phyloP scores from a whole-genome alignment of 2,888 invertebrate species.

The Calephelis perditalis region DNA sequence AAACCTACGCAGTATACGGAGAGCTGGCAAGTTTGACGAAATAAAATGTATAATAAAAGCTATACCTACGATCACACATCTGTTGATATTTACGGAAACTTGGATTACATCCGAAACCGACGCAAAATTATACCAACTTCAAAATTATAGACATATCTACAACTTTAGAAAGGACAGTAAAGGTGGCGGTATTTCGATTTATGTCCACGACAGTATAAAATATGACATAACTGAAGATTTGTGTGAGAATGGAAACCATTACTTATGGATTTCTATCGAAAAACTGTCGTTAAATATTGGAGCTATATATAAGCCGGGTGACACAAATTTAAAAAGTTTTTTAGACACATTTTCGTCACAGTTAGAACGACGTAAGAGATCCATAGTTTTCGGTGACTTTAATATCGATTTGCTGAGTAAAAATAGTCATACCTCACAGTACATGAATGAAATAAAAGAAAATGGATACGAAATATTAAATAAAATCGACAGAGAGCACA shows the following conservation, averaged over 20 bases:
- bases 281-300: conserved; percentile 26
- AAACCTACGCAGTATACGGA: too few species aligned
- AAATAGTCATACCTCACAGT: conserved; percentile 8
- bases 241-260: conserved; percentile 30
- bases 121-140: conserved; percentile 21
- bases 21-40: too few species aligned
- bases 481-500: not conserved
- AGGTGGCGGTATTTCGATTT: conserved; percentile 35
- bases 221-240: conserved; percentile 25
- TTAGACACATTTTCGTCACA: conserved; percentile 20
- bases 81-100: conserved; percentile 30
- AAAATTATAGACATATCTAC: conserved; percentile 25
- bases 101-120: conserved; percentile 30
- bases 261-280: conserved; percentile 29
- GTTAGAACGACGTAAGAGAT: conserved; percentile 18
- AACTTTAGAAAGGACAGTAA: conserved; percentile 27
- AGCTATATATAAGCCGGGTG: conserved; percentile 24
- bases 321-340: conserved; percentile 17
- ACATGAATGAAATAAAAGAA: not conserved
- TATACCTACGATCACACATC: conserved; percentile 12
- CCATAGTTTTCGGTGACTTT: conserved; percentile 27
- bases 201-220: conserved; percentile 30
- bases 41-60: too few species aligned
- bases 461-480: not conserved
- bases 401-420: conserved; percentile 21